These are phyloP conservation scores for Alloscopus bannaensis DNA, from an alignment of 2,888 invertebrate species.

Conservation along the genomic window DNA sequence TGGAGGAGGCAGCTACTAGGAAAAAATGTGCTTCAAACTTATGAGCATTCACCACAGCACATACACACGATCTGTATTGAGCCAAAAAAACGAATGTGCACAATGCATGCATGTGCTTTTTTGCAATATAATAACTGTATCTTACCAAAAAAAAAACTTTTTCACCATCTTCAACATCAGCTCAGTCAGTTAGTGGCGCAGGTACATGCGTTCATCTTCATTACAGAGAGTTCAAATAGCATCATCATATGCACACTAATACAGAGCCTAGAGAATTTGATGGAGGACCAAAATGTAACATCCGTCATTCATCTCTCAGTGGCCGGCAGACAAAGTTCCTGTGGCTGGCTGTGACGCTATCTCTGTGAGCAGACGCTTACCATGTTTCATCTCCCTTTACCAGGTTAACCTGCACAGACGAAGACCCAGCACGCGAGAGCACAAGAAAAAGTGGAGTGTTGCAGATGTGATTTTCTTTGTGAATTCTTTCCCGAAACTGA, in stretches of 20 bases:
- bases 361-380: too few species aligned
- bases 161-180: slow-evolving; percentile 37
- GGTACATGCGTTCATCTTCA: background rate
- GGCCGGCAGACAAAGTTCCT: slow-evolving; percentile 57
- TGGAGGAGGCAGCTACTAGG: too few species aligned
- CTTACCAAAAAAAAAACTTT: slow-evolving; percentile 24
- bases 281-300: slow-evolving; percentile 48
- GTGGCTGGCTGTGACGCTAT: slow-evolving; percentile 49
- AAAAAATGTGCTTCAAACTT: background rate
- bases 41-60: background rate
- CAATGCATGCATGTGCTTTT: slow-evolving; percentile 21
- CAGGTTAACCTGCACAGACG: too few species aligned
- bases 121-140: slow-evolving; percentile 45
- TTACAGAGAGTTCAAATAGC: background rate
- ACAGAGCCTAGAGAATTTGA: slow-evolving; percentile 4
- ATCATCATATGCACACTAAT: background rate
- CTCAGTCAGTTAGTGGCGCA: background rate
- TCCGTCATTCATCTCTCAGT: slow-evolving; percentile 51
- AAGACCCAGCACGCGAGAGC: too few species aligned
- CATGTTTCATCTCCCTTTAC: slow-evolving; percentile 40
- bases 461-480: too few species aligned
- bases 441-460: too few species aligned
- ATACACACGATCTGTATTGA: background rate
- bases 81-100: background rate
- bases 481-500: too few species aligned